These are phyloP conservation scores for Panthera tigris DNA, from an alignment of 2,113 vertebrate species.

Conservation along the genomic window DNA sequence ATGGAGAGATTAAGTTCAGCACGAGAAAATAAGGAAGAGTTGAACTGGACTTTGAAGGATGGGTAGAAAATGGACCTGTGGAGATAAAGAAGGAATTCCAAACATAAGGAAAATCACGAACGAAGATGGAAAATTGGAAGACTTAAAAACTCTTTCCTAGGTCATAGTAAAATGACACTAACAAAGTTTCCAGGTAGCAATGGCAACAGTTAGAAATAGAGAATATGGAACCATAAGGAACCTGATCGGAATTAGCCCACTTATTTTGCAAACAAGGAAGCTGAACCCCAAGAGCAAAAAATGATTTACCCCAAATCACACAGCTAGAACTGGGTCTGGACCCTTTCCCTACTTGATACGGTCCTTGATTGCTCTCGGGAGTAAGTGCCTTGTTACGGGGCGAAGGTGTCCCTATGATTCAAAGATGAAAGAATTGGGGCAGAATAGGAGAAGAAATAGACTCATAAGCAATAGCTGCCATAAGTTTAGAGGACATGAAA, in stretches of 20 bases:
- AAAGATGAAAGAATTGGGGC: background rate
- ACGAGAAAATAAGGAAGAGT: background rate
- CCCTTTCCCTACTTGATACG: background rate
- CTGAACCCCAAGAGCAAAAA: background rate
- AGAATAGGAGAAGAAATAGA: background rate
- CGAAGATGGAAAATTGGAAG: background rate
- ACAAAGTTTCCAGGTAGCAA: background rate
- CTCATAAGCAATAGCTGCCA: background rate
- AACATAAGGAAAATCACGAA: background rate
- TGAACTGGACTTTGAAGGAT: background rate
- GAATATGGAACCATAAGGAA: background rate
- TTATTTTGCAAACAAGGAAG: background rate
- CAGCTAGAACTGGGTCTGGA: background rate
- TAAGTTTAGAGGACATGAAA: background rate
- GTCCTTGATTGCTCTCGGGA: background rate
- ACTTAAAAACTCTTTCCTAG: background rate
- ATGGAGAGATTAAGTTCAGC: background rate
- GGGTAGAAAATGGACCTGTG: background rate
- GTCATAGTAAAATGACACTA: constrained; percentile 22
- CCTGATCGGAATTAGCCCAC: background rate
- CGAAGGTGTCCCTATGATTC: background rate
- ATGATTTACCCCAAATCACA: background rate
- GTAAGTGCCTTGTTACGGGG: background rate
- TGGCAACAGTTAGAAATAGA: background rate
- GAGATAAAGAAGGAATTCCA: constrained; percentile 15